These are phyloP conservation scores for Pedionomus torquatus DNA, from an alignment of 2,113 vertebrate species.

Conservation along the genomic window DNA sequence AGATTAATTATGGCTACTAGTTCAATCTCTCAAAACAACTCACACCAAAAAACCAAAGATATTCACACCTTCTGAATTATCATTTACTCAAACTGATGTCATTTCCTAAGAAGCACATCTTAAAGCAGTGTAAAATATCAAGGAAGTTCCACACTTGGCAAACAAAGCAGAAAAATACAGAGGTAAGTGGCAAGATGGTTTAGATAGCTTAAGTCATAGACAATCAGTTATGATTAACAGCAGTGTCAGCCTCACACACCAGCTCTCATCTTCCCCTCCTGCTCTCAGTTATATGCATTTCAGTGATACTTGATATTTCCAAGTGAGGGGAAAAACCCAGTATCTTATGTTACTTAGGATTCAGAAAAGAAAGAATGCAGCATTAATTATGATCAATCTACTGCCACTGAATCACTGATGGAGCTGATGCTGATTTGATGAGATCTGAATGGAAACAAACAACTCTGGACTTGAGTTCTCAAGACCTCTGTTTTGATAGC, in stretches of 20 bases:
- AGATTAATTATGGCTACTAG: not conserved
- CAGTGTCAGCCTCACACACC: not conserved
- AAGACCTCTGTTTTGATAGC: slow-evolving; percentile 14
- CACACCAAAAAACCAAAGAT: not conserved
- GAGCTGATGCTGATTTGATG: not conserved
- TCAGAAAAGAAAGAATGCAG: not conserved
- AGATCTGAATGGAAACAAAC: slow-evolving; percentile 15
- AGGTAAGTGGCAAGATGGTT: not conserved
- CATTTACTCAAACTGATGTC: not conserved
- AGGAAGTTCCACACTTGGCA: not conserved
- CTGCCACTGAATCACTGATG: not conserved
- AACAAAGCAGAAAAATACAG: not conserved
- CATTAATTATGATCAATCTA: not conserved
- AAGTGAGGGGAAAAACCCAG: not conserved
- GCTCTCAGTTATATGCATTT: not conserved
- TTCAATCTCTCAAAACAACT: not conserved
- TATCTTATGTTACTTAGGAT: not conserved
- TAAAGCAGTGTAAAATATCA: not conserved
- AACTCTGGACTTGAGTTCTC: not conserved
- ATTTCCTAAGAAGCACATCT: not conserved
- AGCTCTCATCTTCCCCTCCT: not conserved
- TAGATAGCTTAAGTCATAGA: not conserved
- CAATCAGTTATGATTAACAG: not conserved
- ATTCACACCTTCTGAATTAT: not conserved
- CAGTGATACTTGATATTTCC: not conserved